Evolutionary conservation across 1,140 invertebrate genomes (phyloP).

Genomic region (Calosoma granatense): DNA sequence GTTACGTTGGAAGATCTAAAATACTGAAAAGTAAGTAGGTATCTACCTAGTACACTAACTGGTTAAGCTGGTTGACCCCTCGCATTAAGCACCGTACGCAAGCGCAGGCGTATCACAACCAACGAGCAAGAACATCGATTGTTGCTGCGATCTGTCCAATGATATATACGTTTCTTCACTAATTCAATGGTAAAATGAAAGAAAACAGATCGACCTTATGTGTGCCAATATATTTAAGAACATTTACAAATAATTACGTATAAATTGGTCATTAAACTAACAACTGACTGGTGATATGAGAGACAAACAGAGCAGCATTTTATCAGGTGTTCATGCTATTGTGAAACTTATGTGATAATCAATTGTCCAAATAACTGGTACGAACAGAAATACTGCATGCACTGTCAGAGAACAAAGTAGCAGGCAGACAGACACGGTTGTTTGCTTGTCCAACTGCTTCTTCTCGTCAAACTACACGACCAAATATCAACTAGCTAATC

Average conservation of each 20-base stretch:
- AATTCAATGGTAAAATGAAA: background rate
- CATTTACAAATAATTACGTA: no score
- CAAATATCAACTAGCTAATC: no score
- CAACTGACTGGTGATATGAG: no score
- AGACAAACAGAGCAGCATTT: constrained; percentile 1
- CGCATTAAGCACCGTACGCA: background rate
- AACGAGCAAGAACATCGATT: background rate
- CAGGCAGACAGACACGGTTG: no score
- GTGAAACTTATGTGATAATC: background rate
- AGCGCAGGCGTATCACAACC: background rate
- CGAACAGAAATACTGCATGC: background rate
- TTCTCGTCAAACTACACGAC: no score
- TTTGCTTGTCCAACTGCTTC: no score
- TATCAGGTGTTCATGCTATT: background rate
- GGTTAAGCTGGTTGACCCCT: background rate
- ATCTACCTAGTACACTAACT: no score
- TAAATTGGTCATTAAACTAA: no score
- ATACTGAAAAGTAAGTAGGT: no score
- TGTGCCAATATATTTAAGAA: no score
- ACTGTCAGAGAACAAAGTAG: no score
- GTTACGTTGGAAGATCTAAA: background rate
- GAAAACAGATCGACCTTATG: no score
- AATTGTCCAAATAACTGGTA: background rate
- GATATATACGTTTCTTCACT: background rate
- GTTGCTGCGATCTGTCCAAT: background rate